These are phyloP conservation scores for Tryphoninae sp. DNA, from an alignment of 2,888 invertebrate species.

Conservation along the genomic window DNA sequence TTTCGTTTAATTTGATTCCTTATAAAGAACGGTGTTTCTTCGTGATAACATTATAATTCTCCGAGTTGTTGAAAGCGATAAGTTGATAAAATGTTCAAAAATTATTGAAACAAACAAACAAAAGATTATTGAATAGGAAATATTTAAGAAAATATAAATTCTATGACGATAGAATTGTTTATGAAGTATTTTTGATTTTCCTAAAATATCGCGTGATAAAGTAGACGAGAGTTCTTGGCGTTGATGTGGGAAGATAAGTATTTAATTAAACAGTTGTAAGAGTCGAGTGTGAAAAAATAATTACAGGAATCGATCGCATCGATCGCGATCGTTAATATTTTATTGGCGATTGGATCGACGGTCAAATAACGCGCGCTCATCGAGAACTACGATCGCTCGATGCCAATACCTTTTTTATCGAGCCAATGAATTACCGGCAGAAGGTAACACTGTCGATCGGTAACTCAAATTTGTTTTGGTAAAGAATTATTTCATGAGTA, in stretches of 20 bases:
- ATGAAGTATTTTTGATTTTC: no score
- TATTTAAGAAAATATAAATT: no score
- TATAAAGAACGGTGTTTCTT: not conserved
- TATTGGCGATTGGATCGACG: not conserved
- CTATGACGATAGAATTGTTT: no score
- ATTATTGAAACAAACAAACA: no score
- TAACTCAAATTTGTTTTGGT: not conserved
- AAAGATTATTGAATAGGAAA: no score
- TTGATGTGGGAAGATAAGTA: no score
- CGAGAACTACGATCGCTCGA: not conserved
- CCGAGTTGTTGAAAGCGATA: no score
- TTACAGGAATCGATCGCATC: slow-evolving; percentile 56
- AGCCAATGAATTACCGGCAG: not conserved
- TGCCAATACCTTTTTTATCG: not conserved
- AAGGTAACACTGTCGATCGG: not conserved
- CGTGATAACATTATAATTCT: no score
- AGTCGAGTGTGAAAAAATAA: slow-evolving; percentile 75
- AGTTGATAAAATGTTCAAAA: no score
- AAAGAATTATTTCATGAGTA: no score
- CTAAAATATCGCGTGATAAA: no score
- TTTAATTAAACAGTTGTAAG: slow-evolving; percentile 1
- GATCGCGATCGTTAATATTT: slow-evolving; percentile 4
- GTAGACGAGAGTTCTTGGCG: no score
- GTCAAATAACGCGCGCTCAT: not conserved
- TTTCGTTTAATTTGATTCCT: not conserved